These are phyloP conservation scores for Aphaenogaster rudis DNA, from an alignment of 1,140 invertebrate genomes.

Conservation along the genomic window DNA sequence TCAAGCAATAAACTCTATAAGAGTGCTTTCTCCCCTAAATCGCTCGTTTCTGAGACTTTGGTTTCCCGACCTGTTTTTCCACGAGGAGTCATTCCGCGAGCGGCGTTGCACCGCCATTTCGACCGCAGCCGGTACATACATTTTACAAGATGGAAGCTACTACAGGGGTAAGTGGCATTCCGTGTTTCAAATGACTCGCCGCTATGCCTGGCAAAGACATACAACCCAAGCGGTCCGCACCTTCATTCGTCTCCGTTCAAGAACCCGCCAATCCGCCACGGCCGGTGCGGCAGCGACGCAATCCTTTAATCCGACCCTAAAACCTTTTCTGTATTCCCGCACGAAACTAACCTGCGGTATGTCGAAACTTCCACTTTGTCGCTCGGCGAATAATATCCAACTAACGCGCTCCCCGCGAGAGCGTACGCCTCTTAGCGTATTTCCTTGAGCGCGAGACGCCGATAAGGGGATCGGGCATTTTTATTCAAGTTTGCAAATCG, in stretches of 20 bases:
- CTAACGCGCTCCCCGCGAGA: slow-evolving; percentile 17
- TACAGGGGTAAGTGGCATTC: slow-evolving; percentile 51
- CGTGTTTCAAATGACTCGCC: slow-evolving; percentile 53
- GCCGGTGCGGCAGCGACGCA: slow-evolving; percentile 40
- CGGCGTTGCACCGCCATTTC: slow-evolving; percentile 38
- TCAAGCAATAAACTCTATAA: neutral
- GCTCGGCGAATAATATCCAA: slow-evolving; percentile 51
- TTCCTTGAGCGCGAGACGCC: slow-evolving; percentile 4
- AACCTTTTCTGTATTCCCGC: slow-evolving; percentile 62
- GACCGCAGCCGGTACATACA: slow-evolving; percentile 57
- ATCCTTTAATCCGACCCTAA: slow-evolving; percentile 71
- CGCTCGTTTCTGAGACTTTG: slow-evolving; percentile 12
- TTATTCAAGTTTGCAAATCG: slow-evolving; percentile 47
- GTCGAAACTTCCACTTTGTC: slow-evolving; percentile 58
- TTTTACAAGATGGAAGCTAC: slow-evolving; percentile 56
- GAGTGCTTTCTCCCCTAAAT: neutral
- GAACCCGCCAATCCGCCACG: slow-evolving; percentile 59
- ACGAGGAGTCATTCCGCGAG: slow-evolving; percentile 27
- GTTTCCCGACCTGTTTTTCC: slow-evolving; percentile 38
- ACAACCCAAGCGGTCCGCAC: slow-evolving; percentile 43
- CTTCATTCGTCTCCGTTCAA: slow-evolving; percentile 69
- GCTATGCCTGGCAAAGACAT: slow-evolving; percentile 65
- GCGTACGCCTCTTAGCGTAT: slow-evolving; percentile 9
- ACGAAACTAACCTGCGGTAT: slow-evolving; percentile 49
- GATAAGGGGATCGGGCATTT: slow-evolving; percentile 18